Base-by-base conservation (phyloP, 2,888 invertebrate genomes). In the Leptopilina drosophilae region DNA sequence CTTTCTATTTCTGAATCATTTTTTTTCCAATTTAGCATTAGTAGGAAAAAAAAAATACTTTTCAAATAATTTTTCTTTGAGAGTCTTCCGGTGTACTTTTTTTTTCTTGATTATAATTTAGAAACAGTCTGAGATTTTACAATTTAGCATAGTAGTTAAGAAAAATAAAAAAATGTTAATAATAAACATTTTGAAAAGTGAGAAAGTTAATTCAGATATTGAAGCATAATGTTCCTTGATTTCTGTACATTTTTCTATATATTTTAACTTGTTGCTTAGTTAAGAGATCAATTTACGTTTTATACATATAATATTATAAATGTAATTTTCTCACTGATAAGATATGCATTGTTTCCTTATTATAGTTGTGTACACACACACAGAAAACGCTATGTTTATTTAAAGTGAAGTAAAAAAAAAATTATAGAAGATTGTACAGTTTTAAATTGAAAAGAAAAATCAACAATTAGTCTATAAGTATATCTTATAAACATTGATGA, bases 361-460 rank as follows among this genome's bases (percentile, higher is more conserved):
- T 73, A 33, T 33, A 73, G 56, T 73, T 73, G 33, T 73, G 26
- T 20, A 69, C 20, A 20, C 20, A 20, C 53, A 65, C 14, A 66
- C 4, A 9, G 11, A 49, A 49, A 49, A 69, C 26, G 53, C 69
- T 49, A 53, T 53, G 26, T 69, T 69, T 53, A 53, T 14, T 42
- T 33, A 33, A 33, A 33, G 5, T 33, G 33, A 20, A 20, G 33
- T 3, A 33, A 33, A 33, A 33, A 15, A 66, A 15, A n/a, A 46
- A 67, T 46, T 20, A 67, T 67, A 69, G 69, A 49, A 53, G 53
- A 53, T 53, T 69, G 69, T 69, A 73, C 73, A 73, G 73, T 73
- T 73, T 73, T 73, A 53, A 56, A 56, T n/a, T 49, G 2, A 33
- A 33, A 49, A 49, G 11, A 49, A 49, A 53, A 56, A 56, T 59